phyloP scores from a whole-genome alignment of 2,113 vertebrate species.

The Dicaeum eximium region DNA sequence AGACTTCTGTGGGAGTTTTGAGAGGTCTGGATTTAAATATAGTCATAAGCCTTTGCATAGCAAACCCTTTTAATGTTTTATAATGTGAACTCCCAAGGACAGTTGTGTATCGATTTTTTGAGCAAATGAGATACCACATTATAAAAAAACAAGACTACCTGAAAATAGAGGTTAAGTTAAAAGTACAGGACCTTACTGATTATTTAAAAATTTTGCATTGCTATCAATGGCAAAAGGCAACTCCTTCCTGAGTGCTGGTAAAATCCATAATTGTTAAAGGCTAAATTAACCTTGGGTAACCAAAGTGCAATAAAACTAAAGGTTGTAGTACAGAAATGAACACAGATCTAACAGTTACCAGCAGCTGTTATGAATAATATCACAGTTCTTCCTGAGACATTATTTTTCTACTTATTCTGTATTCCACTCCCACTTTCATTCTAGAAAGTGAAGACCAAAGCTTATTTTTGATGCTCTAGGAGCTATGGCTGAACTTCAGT shows the following conservation, averaged over 20 bases:
- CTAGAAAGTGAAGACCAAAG: not conserved
- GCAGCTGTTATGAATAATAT: not conserved
- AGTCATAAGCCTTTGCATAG: not conserved
- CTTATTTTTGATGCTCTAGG: conserved; percentile 40
- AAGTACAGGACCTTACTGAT: not conserved
- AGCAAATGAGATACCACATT: not conserved
- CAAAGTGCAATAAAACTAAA: not conserved
- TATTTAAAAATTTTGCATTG: not conserved
- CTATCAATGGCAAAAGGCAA: not conserved
- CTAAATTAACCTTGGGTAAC: not conserved
- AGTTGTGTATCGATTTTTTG: not conserved
- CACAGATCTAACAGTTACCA: not conserved
- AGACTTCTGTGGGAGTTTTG: not conserved
- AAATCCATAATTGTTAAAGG: not conserved
- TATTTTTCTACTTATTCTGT: not conserved
- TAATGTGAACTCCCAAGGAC: not conserved
- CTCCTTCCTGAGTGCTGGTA: not conserved
- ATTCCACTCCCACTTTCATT: not conserved
- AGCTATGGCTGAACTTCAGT: conserved; percentile 28
- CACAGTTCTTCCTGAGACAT: not conserved
- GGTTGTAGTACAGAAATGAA: not conserved
- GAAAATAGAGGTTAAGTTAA: not conserved
- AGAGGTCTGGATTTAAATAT: not conserved
- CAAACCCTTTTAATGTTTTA: not conserved
- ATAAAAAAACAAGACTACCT: not conserved